Evolutionary conservation across 2,888 invertebrate species (phyloP).

Genomic region (Drosophila leonis): DNA sequence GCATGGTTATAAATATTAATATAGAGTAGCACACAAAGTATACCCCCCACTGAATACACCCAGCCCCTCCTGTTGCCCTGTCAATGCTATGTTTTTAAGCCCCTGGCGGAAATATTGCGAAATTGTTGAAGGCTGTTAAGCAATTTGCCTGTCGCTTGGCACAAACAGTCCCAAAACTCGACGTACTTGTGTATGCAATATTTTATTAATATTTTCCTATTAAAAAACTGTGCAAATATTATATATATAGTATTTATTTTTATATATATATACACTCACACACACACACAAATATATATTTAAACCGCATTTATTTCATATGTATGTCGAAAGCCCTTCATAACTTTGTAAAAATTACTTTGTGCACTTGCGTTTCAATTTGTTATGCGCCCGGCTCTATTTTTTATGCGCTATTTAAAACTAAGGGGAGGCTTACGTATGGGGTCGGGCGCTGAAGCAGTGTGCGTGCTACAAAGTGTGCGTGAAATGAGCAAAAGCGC

Average conservation of each 20-base stretch:
- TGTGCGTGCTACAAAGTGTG: constrained; percentile 63
- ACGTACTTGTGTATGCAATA: constrained; percentile 17
- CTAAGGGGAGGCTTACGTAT: not conserved
- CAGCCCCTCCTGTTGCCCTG: not conserved
- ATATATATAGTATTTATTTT: not conserved
- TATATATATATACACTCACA: not conserved
- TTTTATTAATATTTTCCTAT: constrained; percentile 72
- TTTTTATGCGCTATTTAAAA: constrained; percentile 43
- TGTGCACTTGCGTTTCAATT: constrained; percentile 71
- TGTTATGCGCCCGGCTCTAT: constrained; percentile 38
- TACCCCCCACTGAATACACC: not conserved
- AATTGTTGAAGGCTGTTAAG: constrained; percentile 68
- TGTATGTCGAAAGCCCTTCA: constrained; percentile 51
- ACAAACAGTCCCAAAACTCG: constrained; percentile 46
- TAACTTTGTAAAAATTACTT: constrained; percentile 65
- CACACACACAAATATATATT: not conserved
- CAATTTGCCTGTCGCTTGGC: constrained; percentile 62
- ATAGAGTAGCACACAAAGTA: constrained; percentile 30
- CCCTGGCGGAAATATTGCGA: constrained; percentile 54
- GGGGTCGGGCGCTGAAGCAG: not conserved
- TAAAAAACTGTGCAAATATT: constrained; percentile 46
- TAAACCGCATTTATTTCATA: constrained; percentile 12
- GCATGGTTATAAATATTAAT: constrained; percentile 78
- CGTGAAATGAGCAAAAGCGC: constrained; percentile 60
- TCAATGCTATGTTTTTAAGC: not conserved